Conservation (phyloP, 1,140 invertebrate species). For the Sweltsa coloradensis region DNA sequence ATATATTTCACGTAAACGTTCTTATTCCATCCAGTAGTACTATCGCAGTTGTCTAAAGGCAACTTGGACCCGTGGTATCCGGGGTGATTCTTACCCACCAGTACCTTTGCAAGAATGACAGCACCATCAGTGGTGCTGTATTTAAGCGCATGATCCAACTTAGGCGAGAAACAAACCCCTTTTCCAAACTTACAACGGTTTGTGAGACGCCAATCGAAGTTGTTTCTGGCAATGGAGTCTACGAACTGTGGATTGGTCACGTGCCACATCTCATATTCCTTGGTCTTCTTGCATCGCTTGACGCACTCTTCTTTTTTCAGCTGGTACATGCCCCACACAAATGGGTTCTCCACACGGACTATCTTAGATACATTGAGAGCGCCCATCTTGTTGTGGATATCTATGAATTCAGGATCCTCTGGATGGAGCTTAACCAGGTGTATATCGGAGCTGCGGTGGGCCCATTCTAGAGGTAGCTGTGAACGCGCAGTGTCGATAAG, state of each 20-base stretch:
- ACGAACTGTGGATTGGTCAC: neutral
- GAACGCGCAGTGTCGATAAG: too few relatives aligned
- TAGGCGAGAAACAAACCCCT: conserved; percentile 4
- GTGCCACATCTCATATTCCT: neutral
- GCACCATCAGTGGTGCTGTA: neutral
- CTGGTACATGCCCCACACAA: too few relatives aligned
- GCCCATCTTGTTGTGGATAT: too few relatives aligned
- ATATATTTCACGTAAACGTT: neutral
- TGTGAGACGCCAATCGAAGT: neutral
- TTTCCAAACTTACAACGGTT: neutral
- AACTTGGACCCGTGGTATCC: neutral
- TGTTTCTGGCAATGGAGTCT: neutral
- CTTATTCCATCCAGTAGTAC: neutral
- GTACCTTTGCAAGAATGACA: neutral
- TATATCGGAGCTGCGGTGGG: too few relatives aligned
- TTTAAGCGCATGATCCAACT: neutral
- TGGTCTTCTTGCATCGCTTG: neutral
- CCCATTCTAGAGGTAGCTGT: too few relatives aligned
- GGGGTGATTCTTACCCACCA: neutral
- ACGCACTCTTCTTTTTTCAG: conserved; percentile 4
- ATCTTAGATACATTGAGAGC: too few relatives aligned
- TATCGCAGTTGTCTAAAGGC: neutral
- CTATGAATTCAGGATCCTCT: too few relatives aligned
- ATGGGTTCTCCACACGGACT: too few relatives aligned
- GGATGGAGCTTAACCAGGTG: too few relatives aligned